Evolutionary conservation across 1,140 invertebrate genomes (phyloP).

Genomic region (Brachionus plicatilis): DNA sequence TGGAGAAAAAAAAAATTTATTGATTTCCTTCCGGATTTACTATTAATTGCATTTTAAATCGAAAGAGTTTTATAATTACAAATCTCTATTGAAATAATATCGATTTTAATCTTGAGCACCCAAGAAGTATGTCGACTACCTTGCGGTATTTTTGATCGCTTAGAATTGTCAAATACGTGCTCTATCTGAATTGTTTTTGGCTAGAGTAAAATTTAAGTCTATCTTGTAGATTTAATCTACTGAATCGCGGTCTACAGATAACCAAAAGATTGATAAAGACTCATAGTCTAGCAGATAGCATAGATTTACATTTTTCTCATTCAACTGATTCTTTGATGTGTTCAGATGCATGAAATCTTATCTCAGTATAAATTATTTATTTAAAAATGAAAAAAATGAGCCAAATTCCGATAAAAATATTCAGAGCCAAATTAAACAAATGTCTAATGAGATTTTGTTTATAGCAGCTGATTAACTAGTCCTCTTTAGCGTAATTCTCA

Average conservation of each 20-base stretch:
- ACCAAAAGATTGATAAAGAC: not conserved
- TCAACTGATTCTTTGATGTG: not conserved
- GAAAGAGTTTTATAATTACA: not conserved
- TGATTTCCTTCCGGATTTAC: conserved; percentile 2
- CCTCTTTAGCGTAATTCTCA: not conserved
- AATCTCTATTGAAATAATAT: not conserved
- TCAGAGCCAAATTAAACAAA: not conserved
- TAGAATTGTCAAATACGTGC: not conserved
- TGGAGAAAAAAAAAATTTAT: not conserved
- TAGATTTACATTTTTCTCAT: not conserved
- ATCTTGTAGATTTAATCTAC: not conserved
- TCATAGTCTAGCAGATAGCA: not conserved
- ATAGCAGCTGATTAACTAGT: not conserved
- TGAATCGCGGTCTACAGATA: not conserved
- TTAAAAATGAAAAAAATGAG: not conserved
- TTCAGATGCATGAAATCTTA: conserved; percentile 13
- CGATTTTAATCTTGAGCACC: not conserved
- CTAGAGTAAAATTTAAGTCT: not conserved
- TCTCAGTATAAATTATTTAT: not conserved
- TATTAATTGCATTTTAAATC: not conserved
- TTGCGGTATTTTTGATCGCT: not conserved
- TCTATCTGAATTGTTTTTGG: not conserved
- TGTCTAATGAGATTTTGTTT: not conserved
- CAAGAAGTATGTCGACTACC: not conserved
- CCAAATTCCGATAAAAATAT: not conserved